A percentile compares a stretch with the other conserved stretches of the same genome.
Conservation (phyloP, 2,797 vertebrate genomes). For the Protosalanx chinensis region DNA sequence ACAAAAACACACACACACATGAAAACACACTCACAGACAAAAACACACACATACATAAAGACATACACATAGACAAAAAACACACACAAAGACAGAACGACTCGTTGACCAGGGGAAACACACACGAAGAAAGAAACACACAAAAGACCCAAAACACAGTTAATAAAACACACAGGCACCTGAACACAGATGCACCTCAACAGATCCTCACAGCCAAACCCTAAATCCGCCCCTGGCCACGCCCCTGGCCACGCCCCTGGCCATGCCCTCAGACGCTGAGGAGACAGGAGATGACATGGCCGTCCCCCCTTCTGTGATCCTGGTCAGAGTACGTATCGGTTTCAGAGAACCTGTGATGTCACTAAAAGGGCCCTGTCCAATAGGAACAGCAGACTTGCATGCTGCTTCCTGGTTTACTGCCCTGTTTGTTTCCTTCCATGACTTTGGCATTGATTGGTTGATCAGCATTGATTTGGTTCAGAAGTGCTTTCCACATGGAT, state of each 20-base stretch:
- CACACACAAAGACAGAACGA: background rate
- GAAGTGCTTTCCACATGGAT: too few relatives aligned
- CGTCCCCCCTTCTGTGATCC: conserved; percentile 63
- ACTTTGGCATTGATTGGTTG: background rate
- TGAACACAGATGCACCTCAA: background rate
- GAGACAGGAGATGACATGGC: conserved; percentile 34
- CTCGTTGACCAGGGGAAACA: background rate
- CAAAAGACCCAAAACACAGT: background rate
- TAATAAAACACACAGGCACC: background rate
- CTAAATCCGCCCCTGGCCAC: background rate
- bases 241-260: background rate
- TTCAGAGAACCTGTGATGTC: background rate
- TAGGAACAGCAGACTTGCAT: background rate
- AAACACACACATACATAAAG: too few relatives aligned
- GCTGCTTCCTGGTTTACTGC: background rate
- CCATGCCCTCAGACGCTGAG: background rate
- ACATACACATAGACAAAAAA: background rate
- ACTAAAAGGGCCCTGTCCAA: background rate
- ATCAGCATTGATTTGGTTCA: background rate
- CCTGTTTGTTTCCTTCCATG: background rate
- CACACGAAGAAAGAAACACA: background rate
- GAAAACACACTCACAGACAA: too few relatives aligned
- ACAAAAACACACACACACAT: too few relatives aligned
- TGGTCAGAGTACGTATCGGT: conserved; percentile 69
- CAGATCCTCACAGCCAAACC: background rate